A percentile compares a stretch with the other conserved stretches of the same genome.
phyloP scores from a whole-genome alignment of 2,888 invertebrate genomes.

The Drosophila putrida region DNA sequence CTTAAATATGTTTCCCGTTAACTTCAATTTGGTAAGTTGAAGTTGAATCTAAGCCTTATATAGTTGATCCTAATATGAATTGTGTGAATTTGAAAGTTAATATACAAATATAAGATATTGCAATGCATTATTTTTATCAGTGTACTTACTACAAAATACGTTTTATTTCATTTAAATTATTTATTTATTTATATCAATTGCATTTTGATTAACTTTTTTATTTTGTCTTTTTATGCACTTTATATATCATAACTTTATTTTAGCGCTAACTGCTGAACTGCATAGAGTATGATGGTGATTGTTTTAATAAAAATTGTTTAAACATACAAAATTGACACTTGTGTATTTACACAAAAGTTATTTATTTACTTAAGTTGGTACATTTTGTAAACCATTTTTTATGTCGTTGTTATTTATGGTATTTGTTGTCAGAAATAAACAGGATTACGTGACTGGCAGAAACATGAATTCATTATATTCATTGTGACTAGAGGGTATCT shows the following conservation, averaged over 20 bases:
- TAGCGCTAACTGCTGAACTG: not conserved
- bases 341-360: constrained; percentile 17
- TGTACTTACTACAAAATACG: not conserved
- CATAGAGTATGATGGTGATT: constrained; percentile 10
- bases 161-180: too few relatives aligned
- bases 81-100: too few relatives aligned
- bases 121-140: too few relatives aligned
- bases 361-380: constrained; percentile 23
- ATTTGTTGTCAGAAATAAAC: too few relatives aligned
- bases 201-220: not conserved
- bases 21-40: too few relatives aligned
- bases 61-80: too few relatives aligned
- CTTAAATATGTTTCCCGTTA: too few relatives aligned
- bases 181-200: too few relatives aligned
- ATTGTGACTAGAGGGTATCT: constrained; percentile 17
- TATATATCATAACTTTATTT: constrained; percentile 7
- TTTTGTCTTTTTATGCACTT: not conserved
- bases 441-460: constrained; percentile 39
- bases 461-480: constrained; percentile 7
- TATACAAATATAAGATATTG: too few relatives aligned
- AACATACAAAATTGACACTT: not conserved
- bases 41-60: too few relatives aligned
- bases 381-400: constrained; percentile 16
- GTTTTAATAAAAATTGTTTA: constrained; percentile 7
- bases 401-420: constrained; percentile 3